Base-by-base conservation (phyloP, 2,113 vertebrate genomes). In the Elephantulus edwardii region DNA sequence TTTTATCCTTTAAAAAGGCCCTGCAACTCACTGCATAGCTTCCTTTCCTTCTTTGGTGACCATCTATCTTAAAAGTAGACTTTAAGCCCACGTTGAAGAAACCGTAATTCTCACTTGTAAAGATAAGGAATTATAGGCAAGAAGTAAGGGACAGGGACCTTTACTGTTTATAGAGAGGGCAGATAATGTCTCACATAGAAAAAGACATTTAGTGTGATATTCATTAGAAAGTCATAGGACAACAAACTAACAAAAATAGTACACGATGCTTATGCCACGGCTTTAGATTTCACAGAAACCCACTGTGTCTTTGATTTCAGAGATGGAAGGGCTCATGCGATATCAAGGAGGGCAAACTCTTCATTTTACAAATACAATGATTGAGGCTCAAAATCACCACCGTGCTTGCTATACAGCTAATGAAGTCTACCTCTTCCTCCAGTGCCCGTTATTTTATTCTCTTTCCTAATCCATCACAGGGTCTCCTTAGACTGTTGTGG, bases 61-160 rank as follows among this genome's bases (percentile, higher is more conserved):
- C 46, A 91, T 68, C 70, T 71, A 71, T 16, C 66, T 83, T 81
- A 79, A 82, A 87, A 88, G 62, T n/a, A 83, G 87, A 80, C 6
- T 76, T 1, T 62, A 68, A 86, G 24, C 30, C 88, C 84, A 60
- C 30, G 79, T 6, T 35, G 56, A 91, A 46, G 48, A 66, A 72
- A 71, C 13, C 28, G 33, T 58, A 12, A 38, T 14, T 86, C n/a
- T 80, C 40, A 38, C 2, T 72, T 89, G 16, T 78, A 87, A 70
- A 93, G 80, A 50, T 71, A 68, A 62, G 92, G 82, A 74, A n/a
- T n/a, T 44, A 4, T 46, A 81, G 48, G 30, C 30, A 89, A 72
- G 52, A 93, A 78, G 42, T 66, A 24, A 30, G 17, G 40, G 22
- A 50, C 10, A 28, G 28, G 76, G 52, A 40, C 8, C 30, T 89